These are phyloP conservation scores for Cloeon dipterum DNA, from an alignment of 2,888 invertebrate genomes.

Conservation along the genomic window DNA sequence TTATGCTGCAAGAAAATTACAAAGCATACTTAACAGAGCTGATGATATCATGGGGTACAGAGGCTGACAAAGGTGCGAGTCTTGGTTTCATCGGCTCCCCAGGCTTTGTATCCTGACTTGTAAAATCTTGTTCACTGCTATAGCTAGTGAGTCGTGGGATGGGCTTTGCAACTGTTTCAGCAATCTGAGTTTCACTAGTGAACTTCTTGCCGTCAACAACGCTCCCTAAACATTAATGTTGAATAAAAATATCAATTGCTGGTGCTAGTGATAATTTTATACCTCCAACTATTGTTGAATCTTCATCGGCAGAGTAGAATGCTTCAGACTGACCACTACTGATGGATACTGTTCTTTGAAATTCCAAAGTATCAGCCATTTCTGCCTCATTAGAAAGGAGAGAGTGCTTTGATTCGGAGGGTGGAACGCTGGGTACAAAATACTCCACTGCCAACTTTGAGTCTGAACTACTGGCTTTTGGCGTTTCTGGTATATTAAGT, in stretches of 20 bases:
- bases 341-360: conserved; percentile 64
- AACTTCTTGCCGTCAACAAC: conserved; percentile 2
- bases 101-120: conserved; percentile 26
- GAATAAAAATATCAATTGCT: too few species aligned
- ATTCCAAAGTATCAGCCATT: conserved; percentile 16
- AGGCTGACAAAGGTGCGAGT: too few species aligned
- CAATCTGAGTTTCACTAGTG: conserved; percentile 5
- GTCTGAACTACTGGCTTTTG: conserved; percentile 68
- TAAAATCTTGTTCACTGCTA: conserved; percentile 36
- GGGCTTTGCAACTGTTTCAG: conserved; percentile 7
- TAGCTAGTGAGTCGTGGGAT: conserved; percentile 22
- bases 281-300: conserved; percentile 18
- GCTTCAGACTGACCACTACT: conserved; percentile 78
- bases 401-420: conserved; percentile 44
- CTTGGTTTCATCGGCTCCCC: neutral
- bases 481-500: conserved; percentile 24
- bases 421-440: conserved; percentile 21
- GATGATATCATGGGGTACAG: too few species aligned
- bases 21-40: too few species aligned
- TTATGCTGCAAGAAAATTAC: too few species aligned
- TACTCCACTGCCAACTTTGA: conserved; percentile 64
- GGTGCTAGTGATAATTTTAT: too few species aligned
- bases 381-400: conserved; percentile 16
- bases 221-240: neutral
- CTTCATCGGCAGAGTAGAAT: conserved; percentile 86